These are phyloP conservation scores for Porphyrio hochstetteri DNA, from an alignment of 2,113 vertebrate species.

Conservation along the genomic window DNA sequence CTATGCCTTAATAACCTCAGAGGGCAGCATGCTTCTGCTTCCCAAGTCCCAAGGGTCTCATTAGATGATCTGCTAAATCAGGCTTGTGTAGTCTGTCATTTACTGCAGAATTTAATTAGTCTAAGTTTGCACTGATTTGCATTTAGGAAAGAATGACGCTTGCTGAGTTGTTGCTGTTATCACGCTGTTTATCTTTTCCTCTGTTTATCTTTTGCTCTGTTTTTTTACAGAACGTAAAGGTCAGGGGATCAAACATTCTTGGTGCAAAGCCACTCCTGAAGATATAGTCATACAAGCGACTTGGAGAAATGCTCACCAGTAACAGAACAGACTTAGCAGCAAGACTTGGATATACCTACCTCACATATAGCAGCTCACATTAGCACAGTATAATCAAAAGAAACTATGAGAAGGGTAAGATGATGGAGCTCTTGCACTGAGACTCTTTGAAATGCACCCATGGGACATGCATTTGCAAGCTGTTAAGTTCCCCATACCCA, in stretches of 20 bases:
- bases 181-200: background rate
- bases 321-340: background rate
- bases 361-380: background rate
- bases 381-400: background rate
- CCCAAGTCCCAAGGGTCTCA: conserved; percentile 36
- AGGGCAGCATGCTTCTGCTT: background rate
- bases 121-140: background rate
- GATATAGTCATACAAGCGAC: background rate
- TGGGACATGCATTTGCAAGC: background rate
- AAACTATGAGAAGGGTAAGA: background rate
- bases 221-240: background rate
- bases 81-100: background rate
- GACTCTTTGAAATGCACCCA: background rate
- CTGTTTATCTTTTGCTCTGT: background rate
- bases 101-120: conserved; percentile 42
- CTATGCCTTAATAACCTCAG: background rate
- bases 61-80: conserved; percentile 50
- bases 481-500: background rate
- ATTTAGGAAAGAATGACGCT: conserved; percentile 36
- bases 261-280: background rate
- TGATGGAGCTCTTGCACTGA: background rate
- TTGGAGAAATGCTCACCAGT: background rate
- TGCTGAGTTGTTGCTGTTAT: conserved; percentile 18
- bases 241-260: background rate
- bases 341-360: background rate